Evolutionary conservation across 2,888 invertebrate species (phyloP).

Genomic region (Netelia melanura): DNA sequence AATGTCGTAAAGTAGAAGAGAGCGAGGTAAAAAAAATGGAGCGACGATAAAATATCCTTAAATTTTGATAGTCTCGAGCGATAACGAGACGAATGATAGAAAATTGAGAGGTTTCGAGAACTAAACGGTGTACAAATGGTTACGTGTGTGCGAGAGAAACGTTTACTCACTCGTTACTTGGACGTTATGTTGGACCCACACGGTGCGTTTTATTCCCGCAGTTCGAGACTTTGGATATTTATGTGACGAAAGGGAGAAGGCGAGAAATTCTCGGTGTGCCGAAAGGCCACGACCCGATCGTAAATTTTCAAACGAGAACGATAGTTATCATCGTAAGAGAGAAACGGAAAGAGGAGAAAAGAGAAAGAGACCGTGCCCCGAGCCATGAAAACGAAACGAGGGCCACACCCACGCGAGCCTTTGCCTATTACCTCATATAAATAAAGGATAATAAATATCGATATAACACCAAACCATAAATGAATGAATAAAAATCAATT

Average conservation of each 20-base stretch:
- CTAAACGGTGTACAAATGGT: not conserved
- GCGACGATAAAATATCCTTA: constrained; percentile 23
- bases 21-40: not conserved
- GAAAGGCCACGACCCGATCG: constrained; percentile 59
- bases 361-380: constrained; percentile 10
- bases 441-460: not conserved
- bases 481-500: not conserved
- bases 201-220: constrained; percentile 37
- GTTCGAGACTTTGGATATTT: constrained; percentile 17
- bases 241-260: constrained; percentile 41
- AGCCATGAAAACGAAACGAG: constrained; percentile 56
- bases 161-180: constrained; percentile 48
- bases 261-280: constrained; percentile 43
- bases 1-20: not conserved
- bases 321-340: constrained; percentile 57
- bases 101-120: not conserved
- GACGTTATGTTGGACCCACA: constrained; percentile 25
- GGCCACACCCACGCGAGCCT: constrained; percentile 53
- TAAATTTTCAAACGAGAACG: constrained; percentile 62
- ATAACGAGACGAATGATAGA: constrained; percentile 25
- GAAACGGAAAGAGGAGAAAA: constrained; percentile 29
- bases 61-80: not conserved
- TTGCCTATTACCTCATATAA: constrained; percentile 21
- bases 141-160: constrained; percentile 7
- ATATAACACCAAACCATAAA: not conserved